These are phyloP conservation scores for Spicauda simplicius DNA, from an alignment of 2,888 invertebrate genomes.

Conservation along the genomic window DNA sequence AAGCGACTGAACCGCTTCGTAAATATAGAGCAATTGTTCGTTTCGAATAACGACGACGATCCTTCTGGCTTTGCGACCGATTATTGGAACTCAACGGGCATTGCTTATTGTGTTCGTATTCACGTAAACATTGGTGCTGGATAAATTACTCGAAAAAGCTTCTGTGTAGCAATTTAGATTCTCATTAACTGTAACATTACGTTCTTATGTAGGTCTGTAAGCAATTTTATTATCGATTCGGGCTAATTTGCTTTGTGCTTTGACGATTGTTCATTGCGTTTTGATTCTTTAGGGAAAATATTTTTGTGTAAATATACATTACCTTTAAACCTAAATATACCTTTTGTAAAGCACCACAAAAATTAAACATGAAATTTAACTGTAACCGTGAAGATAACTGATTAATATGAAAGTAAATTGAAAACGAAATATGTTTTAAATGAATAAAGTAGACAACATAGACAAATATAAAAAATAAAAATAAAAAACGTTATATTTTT, in stretches of 20 bases:
- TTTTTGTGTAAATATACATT: too few species aligned
- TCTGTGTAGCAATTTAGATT: neutral
- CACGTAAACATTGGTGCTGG: conserved; percentile 23
- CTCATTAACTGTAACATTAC: neutral
- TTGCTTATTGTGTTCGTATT: conserved; percentile 25
- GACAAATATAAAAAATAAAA: too few species aligned
- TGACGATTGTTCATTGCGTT: neutral
- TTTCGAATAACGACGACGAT: conserved; percentile 31
- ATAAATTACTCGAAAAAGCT: conserved; percentile 7
- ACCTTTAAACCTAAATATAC: too few species aligned
- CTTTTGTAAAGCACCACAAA: too few species aligned
- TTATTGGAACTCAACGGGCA: conserved; percentile 31
- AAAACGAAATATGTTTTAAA: too few species aligned
- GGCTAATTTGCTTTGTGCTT: neutral
- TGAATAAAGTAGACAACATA: too few species aligned
- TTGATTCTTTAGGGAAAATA: too few species aligned
- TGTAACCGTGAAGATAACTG: too few species aligned
- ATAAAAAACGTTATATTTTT: too few species aligned
- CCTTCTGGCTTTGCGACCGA: conserved; percentile 35
- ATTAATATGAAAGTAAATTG: too few species aligned
- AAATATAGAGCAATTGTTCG: conserved; percentile 32
- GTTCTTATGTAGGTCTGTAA: neutral
- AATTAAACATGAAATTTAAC: too few species aligned
- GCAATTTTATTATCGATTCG: neutral
- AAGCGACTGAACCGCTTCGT: conserved; percentile 29